Percentiles rank a stretch among this genome's conserved stretches.
These are phyloP conservation scores for Nephrotoma appendiculata DNA, from an alignment of 2,888 invertebrate species.

Conservation along the genomic window DNA sequence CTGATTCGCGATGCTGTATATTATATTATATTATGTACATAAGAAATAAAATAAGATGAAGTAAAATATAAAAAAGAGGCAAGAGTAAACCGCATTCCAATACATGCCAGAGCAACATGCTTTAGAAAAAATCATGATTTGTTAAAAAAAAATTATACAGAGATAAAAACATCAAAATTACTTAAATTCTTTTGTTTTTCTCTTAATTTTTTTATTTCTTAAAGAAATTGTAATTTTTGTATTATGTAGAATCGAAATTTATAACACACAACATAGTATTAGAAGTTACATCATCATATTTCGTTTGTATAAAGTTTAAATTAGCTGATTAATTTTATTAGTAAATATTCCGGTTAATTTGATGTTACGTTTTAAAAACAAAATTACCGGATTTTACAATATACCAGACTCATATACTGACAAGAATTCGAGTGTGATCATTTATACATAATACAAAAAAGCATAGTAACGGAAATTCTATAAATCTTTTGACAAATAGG, in stretches of 20 bases:
- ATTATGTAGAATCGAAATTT: background rate
- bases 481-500: no score
- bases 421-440: background rate
- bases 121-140: background rate
- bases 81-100: conserved; percentile 2
- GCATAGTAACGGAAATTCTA: background rate
- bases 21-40: background rate
- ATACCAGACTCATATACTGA: background rate
- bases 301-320: background rate
- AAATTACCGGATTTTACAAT: background rate
- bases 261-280: background rate
- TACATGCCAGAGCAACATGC: background rate
- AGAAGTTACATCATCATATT: background rate
- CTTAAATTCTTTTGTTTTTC: background rate
- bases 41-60: background rate
- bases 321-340: background rate
- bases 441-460: background rate
- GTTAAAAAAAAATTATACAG: background rate
- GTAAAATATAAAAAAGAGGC: background rate
- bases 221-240: background rate
- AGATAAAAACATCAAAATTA: background rate
- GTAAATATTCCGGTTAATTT: background rate
- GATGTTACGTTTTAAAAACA: background rate
- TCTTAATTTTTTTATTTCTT: background rate
- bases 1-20: conserved; percentile 1